Percentiles rank a stretch among this genome's conserved stretches.
These are phyloP conservation scores for Magallana angulata DNA, from an alignment of 1,140 invertebrate genomes.

Conservation along the genomic window DNA sequence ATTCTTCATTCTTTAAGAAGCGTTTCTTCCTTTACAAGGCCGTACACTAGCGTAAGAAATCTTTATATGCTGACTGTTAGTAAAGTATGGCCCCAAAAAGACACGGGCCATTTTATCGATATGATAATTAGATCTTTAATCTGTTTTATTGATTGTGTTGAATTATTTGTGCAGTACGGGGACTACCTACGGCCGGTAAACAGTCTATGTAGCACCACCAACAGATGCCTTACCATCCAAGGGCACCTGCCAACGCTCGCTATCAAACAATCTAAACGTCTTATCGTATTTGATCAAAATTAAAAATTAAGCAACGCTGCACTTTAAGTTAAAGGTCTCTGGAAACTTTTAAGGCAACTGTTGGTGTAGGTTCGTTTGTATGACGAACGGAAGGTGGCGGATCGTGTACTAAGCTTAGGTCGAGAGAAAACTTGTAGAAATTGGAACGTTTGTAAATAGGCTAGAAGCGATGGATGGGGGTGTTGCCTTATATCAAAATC, in stretches of 20 bases:
- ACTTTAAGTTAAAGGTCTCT: background rate
- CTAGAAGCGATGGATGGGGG: background rate
- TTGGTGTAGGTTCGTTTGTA: background rate
- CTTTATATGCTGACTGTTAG: no score
- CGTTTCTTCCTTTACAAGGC: no score
- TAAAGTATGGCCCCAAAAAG: background rate
- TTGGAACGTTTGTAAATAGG: background rate
- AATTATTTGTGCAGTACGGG: background rate
- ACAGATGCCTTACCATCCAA: background rate
- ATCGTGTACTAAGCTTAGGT: background rate
- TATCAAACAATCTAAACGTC: background rate
- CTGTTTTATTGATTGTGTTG: constrained; percentile 1
- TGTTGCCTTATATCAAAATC: no score
- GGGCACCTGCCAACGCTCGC: background rate
- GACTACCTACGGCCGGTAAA: background rate
- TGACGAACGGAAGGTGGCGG: background rate
- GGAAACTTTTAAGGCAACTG: background rate
- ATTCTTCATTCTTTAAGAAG: no score
- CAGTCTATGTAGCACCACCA: background rate
- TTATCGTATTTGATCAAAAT: constrained; percentile 4
- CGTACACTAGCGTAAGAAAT: no score
- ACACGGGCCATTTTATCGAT: background rate
- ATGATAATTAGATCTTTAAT: background rate
- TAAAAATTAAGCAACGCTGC: background rate
- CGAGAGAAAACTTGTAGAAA: background rate